Evolutionary conservation across 2,797 vertebrate genomes (phyloP), one percentile per base, ranked within the genome.

Genomic region (Simalia tracyae): DNA sequence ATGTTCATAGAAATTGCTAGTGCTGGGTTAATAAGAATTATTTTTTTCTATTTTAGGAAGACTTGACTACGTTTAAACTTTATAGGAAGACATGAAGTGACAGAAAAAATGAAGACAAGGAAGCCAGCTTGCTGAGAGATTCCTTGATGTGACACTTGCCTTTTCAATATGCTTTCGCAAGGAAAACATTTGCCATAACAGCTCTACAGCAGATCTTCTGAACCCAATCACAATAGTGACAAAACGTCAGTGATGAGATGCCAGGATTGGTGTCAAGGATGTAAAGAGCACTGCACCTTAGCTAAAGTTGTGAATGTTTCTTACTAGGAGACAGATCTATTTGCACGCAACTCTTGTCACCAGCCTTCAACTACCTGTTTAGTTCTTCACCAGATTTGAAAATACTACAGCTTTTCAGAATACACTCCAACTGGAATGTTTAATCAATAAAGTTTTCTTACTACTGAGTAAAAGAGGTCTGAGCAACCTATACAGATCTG

Each of bases 331-430:
- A 93, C 90, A 91, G 90, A 92, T 91, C 56, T 90, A 68, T 96
- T 94, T 92, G 88, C 95, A 91, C 87, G 90, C 31, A 54, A 92
- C 90, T 95, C 93, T 5, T 63, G 24, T 87, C 31, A 3, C 5
- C 94, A 95, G 93, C 90, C 87, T 68, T 88, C 94, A 86, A 95
- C 94, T 95, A 92, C 50, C 84, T 96, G 90, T 95, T 95, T 93
- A 96, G 81, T 90, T 92, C 14, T 92, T 94, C 64, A 86, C 57
- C 94, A 92, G 94, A 89, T 86, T 68, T 93, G 87, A 50, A 84
- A 93, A 96, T 31, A n/a, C 36, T 76, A 59, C 68, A 50, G 9
- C 3, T 50, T 89, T 89, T 84, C n/a, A 46, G 57, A 63, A 91
- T n/a, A 66, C 9, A 89, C 10, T 46, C 15, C 50, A 11, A 5